Percentiles rank a stretch among this genome's conserved stretches.
Conservation (phyloP, 2,797 vertebrate genomes). For the Aythya fuligula region DNA sequence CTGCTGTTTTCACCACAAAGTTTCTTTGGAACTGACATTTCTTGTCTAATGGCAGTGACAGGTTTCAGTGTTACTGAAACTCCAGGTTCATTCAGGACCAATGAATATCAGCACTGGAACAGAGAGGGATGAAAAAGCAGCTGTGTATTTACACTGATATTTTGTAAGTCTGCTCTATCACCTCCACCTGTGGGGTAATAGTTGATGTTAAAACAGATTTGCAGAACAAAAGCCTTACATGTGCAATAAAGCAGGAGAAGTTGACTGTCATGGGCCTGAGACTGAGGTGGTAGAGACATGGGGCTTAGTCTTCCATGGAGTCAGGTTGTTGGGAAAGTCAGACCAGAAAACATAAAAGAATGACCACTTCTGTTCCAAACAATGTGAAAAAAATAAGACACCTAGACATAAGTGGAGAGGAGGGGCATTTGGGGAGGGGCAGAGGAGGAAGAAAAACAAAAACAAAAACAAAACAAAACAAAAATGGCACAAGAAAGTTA, state of each 20-base stretch:
- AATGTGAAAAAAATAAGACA: not conserved
- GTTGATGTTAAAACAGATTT: not conserved
- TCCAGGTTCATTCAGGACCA: not conserved
- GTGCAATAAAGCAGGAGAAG: not conserved
- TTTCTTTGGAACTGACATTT: not conserved
- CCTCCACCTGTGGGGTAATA: not conserved
- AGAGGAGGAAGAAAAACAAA: not conserved
- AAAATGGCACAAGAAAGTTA: constrained; percentile 1
- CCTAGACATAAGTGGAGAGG: not conserved
- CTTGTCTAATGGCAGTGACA: not conserved
- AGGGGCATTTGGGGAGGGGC: not conserved
- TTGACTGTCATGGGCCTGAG: not conserved
- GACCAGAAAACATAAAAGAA: not conserved
- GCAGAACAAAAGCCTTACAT: not conserved
- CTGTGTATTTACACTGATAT: not conserved
- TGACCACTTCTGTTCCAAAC: not conserved
- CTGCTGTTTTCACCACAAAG: not conserved
- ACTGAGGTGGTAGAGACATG: not conserved
- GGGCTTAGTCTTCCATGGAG: not conserved
- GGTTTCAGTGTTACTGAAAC: not conserved
- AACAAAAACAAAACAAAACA: not conserved
- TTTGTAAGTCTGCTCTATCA: not conserved
- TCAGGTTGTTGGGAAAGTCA: not conserved
- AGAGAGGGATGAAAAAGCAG: not conserved
- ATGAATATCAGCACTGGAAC: not conserved